Evolutionary conservation across 2,797 vertebrate species (phyloP).

Genomic region (Fistularia commersonii): DNA sequence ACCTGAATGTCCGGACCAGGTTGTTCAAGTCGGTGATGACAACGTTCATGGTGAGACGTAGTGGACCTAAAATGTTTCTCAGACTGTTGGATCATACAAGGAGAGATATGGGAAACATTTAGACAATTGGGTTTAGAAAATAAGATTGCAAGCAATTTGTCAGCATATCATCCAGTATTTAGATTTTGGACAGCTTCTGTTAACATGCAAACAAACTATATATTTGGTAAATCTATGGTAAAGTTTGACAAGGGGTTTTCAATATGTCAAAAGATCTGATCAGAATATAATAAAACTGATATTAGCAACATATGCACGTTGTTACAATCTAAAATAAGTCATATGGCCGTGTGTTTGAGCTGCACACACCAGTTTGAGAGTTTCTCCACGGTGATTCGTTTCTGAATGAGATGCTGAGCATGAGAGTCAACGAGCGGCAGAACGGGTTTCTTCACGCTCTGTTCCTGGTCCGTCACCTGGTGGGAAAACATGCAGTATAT

Average conservation of each 20-base stretch:
- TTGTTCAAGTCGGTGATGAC: conserved; percentile 68
- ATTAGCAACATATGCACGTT: too few species aligned
- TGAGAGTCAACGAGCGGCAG: conserved; percentile 71
- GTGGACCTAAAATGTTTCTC: conserved; percentile 61
- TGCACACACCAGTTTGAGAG: conserved; percentile 69
- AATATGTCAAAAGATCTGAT: neutral
- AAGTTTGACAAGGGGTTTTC: too few species aligned
- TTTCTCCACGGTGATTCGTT: conserved; percentile 73
- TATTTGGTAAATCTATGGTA: too few species aligned
- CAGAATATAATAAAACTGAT: neutral
- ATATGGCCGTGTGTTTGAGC: too few species aligned
- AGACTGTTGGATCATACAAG: conserved; percentile 41
- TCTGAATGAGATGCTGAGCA: conserved; percentile 73
- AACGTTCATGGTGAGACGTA: conserved; percentile 69
- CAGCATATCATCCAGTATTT: too few species aligned
- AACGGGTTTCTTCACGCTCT: conserved; percentile 23
- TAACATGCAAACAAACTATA: too few species aligned
- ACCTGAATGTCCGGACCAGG: conserved; percentile 78
- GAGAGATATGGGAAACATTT: neutral
- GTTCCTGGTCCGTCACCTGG: conserved; percentile 39
- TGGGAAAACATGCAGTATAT: conserved; percentile 2
- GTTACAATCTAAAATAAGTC: too few species aligned
- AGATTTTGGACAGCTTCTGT: too few species aligned
- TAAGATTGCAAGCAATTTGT: too few species aligned
- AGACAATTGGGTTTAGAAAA: too few species aligned